These are phyloP conservation scores for Lithobius niger DNA, from an alignment of 1,140 invertebrate genomes.

Conservation along the genomic window DNA sequence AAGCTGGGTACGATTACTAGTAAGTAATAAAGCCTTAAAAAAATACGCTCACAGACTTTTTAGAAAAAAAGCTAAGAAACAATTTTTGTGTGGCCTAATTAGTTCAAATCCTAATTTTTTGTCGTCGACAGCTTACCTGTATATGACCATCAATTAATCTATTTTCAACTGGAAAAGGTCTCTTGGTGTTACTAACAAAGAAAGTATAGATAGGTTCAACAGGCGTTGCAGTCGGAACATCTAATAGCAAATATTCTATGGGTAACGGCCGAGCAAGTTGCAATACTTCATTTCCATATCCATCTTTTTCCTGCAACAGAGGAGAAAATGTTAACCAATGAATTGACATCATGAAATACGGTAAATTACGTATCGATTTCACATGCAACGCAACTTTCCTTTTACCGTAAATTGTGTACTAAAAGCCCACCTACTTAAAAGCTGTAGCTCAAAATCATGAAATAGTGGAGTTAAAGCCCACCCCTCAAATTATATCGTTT, in stretches of 20 bases:
- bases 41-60: too few relatives aligned
- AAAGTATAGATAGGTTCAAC: slow-evolving; percentile 66
- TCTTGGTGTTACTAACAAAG: slow-evolving; percentile 42
- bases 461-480: too few relatives aligned
- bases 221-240: slow-evolving; percentile 92
- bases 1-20: too few relatives aligned
- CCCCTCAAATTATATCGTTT: too few relatives aligned
- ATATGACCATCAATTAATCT: slow-evolving; percentile 65
- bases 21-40: too few relatives aligned
- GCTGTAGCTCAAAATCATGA: too few relatives aligned
- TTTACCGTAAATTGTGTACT: too few relatives aligned
- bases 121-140: slow-evolving; percentile 34
- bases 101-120: not conserved
- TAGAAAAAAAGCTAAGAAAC: not conserved
- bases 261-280: slow-evolving; percentile 85
- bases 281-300: slow-evolving; percentile 92
- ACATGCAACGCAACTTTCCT: too few relatives aligned
- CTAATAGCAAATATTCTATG: slow-evolving; percentile 91
- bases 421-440: too few relatives aligned
- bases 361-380: too few relatives aligned
- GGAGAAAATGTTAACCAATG: not conserved
- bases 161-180: slow-evolving; percentile 72
- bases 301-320: slow-evolving; percentile 75
- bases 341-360: too few relatives aligned
- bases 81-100: too few relatives aligned